A percentile compares a stretch with the other conserved stretches of the same genome.
phyloP scores from a whole-genome alignment of 2,888 invertebrate species.

The Helobdella robusta region DNA sequence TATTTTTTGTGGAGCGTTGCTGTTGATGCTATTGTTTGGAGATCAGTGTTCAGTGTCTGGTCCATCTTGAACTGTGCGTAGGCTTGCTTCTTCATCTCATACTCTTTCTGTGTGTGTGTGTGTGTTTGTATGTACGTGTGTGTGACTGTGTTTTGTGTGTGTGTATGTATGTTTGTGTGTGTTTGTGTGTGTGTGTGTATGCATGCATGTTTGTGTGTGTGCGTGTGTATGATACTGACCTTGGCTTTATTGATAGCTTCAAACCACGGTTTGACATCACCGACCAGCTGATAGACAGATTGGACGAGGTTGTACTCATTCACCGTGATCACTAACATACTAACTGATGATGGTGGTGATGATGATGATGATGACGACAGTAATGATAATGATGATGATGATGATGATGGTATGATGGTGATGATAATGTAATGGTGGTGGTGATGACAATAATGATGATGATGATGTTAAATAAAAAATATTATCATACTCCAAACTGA shows the following conservation, averaged over 20 bases:
- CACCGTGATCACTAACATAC: no score
- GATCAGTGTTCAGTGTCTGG: neutral
- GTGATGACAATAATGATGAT: neutral
- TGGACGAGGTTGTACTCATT: slow-evolving; percentile 73
- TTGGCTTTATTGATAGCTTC: slow-evolving; percentile 67
- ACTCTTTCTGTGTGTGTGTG: no score
- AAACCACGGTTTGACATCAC: slow-evolving; percentile 59
- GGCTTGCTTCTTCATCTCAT: no score
- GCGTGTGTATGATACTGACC: no score
- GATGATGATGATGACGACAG: slow-evolving; percentile 22
- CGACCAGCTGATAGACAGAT: slow-evolving; percentile 65
- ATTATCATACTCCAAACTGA: no score
- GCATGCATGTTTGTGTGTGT: no score
- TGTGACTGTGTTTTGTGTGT: no score
- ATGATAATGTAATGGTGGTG: slow-evolving; percentile 15
- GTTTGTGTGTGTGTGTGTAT: no score
- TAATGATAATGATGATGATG: slow-evolving; percentile 26
- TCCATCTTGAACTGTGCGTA: neutral
- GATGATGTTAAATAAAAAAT: slow-evolving; percentile 4
- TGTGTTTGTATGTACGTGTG: no score
- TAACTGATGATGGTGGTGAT: slow-evolving; percentile 20
- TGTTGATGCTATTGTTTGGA: neutral
- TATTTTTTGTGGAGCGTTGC: neutral
- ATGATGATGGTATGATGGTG: slow-evolving; percentile 17
- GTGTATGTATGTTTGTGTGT: no score